Evolutionary conservation across 2,797 vertebrate genomes (phyloP).

Genomic region (Periophthalmus magnuspinnatus): DNA sequence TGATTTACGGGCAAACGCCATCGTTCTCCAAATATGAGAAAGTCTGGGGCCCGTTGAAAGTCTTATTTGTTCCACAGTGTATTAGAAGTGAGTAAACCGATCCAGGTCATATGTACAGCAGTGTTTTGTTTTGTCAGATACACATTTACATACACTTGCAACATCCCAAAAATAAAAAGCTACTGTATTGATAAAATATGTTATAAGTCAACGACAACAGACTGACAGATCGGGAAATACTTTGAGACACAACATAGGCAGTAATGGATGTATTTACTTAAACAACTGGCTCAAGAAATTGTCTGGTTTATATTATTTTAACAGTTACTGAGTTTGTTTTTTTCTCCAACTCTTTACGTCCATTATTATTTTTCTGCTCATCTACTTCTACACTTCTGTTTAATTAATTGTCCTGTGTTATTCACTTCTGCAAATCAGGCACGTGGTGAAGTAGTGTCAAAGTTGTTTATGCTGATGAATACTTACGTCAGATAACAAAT

Average conservation of each 20-base stretch:
- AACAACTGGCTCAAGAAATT: neutral
- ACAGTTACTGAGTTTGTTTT: neutral
- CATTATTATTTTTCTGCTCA: neutral
- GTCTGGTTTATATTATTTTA: neutral
- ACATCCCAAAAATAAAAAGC: neutral
- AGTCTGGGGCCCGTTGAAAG: neutral
- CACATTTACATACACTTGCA: neutral
- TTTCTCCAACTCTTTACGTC: no score
- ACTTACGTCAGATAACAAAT: neutral
- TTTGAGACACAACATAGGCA: neutral
- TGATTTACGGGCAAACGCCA: neutral
- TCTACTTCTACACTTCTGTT: neutral
- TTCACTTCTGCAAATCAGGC: slow-evolving; percentile 1
- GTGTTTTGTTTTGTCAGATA: neutral
- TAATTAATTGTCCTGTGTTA: neutral
- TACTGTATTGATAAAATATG: neutral
- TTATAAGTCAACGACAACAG: neutral
- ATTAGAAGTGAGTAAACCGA: neutral
- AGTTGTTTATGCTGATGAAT: neutral
- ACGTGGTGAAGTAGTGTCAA: neutral
- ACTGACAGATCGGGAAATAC: neutral
- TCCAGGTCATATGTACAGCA: neutral
- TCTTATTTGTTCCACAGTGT: neutral
- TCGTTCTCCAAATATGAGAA: neutral
- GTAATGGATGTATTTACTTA: neutral